Evolutionary conservation across 2,113 vertebrate genomes (phyloP), one percentile per base, ranked within the genome.

Genomic region (Cromileptes altivelis): DNA sequence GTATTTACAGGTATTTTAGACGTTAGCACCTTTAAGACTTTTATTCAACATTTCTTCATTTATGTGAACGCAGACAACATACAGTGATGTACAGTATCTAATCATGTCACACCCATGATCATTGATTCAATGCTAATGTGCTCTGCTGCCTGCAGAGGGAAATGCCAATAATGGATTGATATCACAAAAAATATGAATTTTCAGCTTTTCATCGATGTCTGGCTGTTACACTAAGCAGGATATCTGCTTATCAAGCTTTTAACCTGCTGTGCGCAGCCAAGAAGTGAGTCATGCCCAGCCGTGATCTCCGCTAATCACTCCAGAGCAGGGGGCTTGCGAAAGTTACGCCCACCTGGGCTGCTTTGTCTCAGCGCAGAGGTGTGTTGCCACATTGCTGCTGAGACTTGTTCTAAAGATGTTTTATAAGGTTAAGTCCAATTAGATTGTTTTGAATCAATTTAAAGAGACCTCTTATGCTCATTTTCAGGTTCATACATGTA

Each of bases 281-380:
- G 30, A 57, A 77, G 74, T 69, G 33, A 85, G 37, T 85, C 57
- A 55, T 60, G 55, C 47, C 53, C 23, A 10, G 64, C 7, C 7
- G 7, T 33, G 45, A 76, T 79, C 27, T 76, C 33, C 23, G 27
- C 74, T 72, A 87, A 85, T 86, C 69, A 81, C 47, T 56, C 37
- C 33, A 40, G 64, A 75, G 74, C 17, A 23, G 67, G 47, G 70
- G 71, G 72, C 62, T 87, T 60, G 33, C 1, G 5, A 58, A 42
- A 25, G 49, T 53, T 40, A 67, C 58, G 8, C 79, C 82, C 52
- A 85, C 78, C 65, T 70, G 58, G 40, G 42, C 27, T 30, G 65
- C 53, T 75, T 55, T 69, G 52, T 74, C 21, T 70, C 58, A 37
- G 5, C 58, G 12, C 53, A 30, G 27, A 45, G 49, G 40, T 13